phyloP scores from a whole-genome alignment of 2,113 vertebrate species.

The Bos javanicus region DNA sequence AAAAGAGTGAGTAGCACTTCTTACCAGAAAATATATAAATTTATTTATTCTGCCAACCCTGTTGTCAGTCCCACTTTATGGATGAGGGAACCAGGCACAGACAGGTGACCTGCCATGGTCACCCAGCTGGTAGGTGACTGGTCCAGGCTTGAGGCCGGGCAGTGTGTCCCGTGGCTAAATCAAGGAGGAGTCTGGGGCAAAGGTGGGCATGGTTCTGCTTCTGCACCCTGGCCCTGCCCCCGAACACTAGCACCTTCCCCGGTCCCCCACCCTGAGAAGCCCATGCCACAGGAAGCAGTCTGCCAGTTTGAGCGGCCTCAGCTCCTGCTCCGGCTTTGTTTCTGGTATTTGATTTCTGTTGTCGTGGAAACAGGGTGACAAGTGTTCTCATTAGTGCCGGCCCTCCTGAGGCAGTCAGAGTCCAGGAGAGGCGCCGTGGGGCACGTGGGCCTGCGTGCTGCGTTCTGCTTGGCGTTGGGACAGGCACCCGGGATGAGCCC shows the following conservation, averaged over 20 bases:
- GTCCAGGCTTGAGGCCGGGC: background rate
- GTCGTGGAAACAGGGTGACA: slow-evolving; percentile 44
- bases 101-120: fast-evolving
- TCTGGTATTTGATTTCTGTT: slow-evolving; percentile 30
- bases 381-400: fast-evolving
- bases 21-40: too few relatives aligned
- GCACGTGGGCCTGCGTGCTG: fast-evolving
- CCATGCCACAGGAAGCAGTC: fast-evolving
- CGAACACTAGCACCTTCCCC: background rate
- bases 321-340: background rate
- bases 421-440: fast-evolving
- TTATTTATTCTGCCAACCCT: fast-evolving
- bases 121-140: background rate
- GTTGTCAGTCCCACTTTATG: too few relatives aligned
- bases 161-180: background rate
- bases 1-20: background rate
- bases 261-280: fast-evolving
- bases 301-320: too few relatives aligned
- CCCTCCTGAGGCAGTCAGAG: fast-evolving
- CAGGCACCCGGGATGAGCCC: fast-evolving
- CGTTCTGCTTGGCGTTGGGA: background rate
- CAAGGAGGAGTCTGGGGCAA: background rate
- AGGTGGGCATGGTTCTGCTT: background rate
- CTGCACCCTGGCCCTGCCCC: background rate
- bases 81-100: background rate